Percentiles rank a stretch among this genome's conserved stretches.
Conservation (phyloP, 2,113 vertebrate genomes). For the Crotalus horridus region DNA sequence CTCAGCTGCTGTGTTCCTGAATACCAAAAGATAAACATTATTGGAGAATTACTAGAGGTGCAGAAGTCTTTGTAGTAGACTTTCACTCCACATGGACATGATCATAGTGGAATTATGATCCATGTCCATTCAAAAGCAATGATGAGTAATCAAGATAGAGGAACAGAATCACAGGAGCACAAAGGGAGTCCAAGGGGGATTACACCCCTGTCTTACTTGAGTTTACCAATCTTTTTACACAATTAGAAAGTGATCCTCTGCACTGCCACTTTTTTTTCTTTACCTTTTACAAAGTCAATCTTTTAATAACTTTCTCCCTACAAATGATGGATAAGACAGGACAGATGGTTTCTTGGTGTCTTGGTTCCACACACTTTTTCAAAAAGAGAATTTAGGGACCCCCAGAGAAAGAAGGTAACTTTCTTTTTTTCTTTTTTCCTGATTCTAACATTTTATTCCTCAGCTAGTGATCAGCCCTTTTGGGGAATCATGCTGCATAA, state of each 20-base stretch:
- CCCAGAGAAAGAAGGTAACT: not conserved
- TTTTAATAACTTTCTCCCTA: too few species aligned
- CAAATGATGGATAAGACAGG: not conserved
- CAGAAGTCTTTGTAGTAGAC: not conserved
- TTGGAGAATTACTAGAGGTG: not conserved
- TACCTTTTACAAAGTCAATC: not conserved
- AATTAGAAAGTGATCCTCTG: not conserved
- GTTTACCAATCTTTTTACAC: not conserved
- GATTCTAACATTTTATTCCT: not conserved
- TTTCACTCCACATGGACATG: not conserved
- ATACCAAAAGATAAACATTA: not conserved
- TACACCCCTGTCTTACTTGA: not conserved
- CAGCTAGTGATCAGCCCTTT: not conserved
- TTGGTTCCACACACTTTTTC: not conserved
- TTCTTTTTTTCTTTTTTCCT: not conserved
- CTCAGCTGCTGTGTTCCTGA: constrained; percentile 30
- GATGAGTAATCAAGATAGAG: not conserved
- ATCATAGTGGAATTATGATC: not conserved
- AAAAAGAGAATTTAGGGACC: not conserved
- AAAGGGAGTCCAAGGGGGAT: not conserved
- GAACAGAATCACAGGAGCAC: not conserved
- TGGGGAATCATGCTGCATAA: not conserved
- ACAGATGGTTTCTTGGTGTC: not conserved
- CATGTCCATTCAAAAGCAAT: not conserved
- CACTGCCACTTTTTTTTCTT: not conserved